A percentile compares a stretch with the other conserved stretches of the same genome.
phyloP scores from a whole-genome alignment of 2,888 invertebrate species.

The Hybos culiciformis region DNA sequence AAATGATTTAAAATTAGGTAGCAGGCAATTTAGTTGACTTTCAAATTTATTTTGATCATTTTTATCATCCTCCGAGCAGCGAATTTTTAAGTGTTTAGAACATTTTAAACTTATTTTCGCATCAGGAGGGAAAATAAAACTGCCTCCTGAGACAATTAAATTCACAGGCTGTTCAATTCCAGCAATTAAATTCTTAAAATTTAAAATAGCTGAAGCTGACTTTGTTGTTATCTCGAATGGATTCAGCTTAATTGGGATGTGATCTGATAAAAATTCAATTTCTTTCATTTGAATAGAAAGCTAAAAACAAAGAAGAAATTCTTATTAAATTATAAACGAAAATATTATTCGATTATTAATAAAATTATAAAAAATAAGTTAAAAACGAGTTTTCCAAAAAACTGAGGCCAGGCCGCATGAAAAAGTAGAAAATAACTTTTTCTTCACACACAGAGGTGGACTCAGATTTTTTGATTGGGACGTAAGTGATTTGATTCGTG shows the following conservation, averaged over 20 bases:
- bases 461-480: too few species aligned
- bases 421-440: too few species aligned
- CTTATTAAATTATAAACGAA: neutral
- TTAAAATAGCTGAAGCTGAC: slow-evolving; percentile 40
- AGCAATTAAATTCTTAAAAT: slow-evolving; percentile 58
- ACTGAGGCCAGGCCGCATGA: too few species aligned
- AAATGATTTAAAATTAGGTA: slow-evolving; percentile 50
- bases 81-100: slow-evolving; percentile 34
- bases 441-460: too few species aligned
- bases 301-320: slow-evolving; percentile 13
- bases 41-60: slow-evolving; percentile 16
- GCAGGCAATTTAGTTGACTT: slow-evolving; percentile 38
- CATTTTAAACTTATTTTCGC: slow-evolving; percentile 32
- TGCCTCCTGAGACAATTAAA: slow-evolving; percentile 63
- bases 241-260: slow-evolving; percentile 35
- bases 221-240: slow-evolving; percentile 37
- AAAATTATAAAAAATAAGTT: too few species aligned
- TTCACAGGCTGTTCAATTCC: slow-evolving; percentile 68
- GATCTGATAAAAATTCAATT: slow-evolving; percentile 57
- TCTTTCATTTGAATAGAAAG: slow-evolving; percentile 38
- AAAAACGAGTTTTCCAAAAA: too few species aligned
- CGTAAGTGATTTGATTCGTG: too few species aligned
- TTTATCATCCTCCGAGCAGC: slow-evolving; percentile 15
- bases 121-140: slow-evolving; percentile 56
- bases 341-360: too few species aligned